Base-by-base conservation (phyloP, 2,113 vertebrate genomes). In the Hippocampus guttulatus region DNA sequence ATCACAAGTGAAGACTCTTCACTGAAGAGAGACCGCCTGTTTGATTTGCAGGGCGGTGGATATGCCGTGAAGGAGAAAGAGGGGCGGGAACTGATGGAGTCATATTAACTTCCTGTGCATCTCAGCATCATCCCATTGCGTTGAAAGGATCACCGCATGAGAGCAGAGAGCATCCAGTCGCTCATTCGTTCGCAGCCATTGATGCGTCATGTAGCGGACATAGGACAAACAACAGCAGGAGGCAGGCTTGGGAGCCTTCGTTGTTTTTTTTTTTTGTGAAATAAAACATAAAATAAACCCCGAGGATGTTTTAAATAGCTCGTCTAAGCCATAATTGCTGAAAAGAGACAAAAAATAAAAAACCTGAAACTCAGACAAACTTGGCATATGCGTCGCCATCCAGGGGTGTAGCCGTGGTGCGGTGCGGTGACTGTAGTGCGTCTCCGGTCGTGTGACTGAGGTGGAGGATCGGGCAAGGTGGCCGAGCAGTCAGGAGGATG, bases 401-500 rank as follows among this genome's bases (percentile, higher is more conserved):
- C 72, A 77, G 63, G 54, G 80, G 78, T 84, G 80, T 75, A 70
- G 71, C 71, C 68, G 73, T 10, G 68, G 43, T 47, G 43, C 3
- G n/a, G 67, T 55, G 76, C 41, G 33, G 33, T 38, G 73, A 38
- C 12, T 40, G 40, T 58, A 18, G 78, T 76, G 78, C 70, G 81
- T 79, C 71, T 87, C 58, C 62, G 49, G 30, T 20, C 27, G 67
- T 52, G 71, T 30, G 75, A 33, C 21, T 16, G 64, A 74, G 76
- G 80, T 69, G 80, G 75, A 84, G 68, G 78, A 81, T 79, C 89
- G 78, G 83, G 89, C 89, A 88, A 89, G 89, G 92, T 87, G 91
- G 92, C 91, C 87, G 92, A 92, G 85, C 88, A 90, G 89, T 92
- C 89, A 94, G 92, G 89, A 98, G 94, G 94, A 98, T 98, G 96